Evolutionary conservation across 2,113 vertebrate species (phyloP).

Genomic region (Prinia subflava): DNA sequence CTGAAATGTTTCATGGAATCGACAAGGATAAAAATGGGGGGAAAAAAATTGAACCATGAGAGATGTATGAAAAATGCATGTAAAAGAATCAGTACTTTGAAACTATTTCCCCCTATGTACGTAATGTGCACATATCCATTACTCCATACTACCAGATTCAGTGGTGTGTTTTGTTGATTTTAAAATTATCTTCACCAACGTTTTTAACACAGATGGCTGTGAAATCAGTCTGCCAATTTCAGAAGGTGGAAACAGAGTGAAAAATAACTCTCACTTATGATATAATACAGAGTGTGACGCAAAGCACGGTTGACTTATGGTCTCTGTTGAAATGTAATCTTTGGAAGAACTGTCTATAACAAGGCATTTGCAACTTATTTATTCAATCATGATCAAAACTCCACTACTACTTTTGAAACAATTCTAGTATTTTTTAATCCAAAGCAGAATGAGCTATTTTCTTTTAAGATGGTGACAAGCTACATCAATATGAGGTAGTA

Average conservation of each 20-base stretch:
- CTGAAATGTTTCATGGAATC: not conserved
- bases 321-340: not conserved
- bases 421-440: not conserved
- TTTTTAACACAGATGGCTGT: not conserved
- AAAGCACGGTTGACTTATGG: not conserved
- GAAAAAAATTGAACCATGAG: not conserved
- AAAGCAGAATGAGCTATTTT: not conserved
- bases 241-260: not conserved
- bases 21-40: not conserved
- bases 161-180: not conserved
- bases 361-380: not conserved
- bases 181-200: not conserved
- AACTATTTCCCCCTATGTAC: not conserved
- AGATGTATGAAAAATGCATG: not conserved
- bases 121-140: rapidly evolving
- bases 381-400: not conserved
- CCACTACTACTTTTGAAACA: not conserved
- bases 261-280: not conserved
- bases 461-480: not conserved
- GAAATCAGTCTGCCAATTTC: not conserved
- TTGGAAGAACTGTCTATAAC: not conserved
- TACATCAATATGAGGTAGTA: not conserved
- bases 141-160: not conserved
- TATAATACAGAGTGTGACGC: rapidly evolving
- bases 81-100: not conserved